phyloP scores from a whole-genome alignment of 2,113 vertebrate species.

The Peucedramus taeniatus region DNA sequence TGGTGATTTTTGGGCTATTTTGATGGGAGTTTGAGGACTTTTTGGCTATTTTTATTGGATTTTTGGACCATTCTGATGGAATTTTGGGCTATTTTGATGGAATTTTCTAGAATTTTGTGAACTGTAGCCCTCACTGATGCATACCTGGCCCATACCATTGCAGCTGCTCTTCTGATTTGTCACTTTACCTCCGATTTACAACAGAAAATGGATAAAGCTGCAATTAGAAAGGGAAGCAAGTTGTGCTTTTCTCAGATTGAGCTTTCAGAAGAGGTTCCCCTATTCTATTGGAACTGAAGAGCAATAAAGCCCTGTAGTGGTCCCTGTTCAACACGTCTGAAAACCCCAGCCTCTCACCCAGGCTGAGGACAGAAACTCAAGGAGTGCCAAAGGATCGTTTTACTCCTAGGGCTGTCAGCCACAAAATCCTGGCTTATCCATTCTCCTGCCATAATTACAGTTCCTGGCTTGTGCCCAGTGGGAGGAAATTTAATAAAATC shows the following conservation, averaged over 20 bases:
- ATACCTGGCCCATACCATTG: fast-evolving
- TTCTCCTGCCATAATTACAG: not conserved
- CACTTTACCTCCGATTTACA: not conserved
- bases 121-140: not conserved
- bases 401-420: not conserved
- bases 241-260: not conserved
- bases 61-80: not conserved
- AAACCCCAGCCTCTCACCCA: not conserved
- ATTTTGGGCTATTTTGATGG: not conserved
- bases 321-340: not conserved
- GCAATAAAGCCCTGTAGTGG: not conserved
- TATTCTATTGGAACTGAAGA: not conserved
- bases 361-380: not conserved
- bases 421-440: not conserved
- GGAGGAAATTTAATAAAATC: not conserved
- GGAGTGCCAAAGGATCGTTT: not conserved
- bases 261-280: not conserved
- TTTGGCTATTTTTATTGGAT: not conserved
- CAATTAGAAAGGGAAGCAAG: not conserved
- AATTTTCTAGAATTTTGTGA: not conserved
- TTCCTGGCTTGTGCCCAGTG: not conserved
- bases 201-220: not conserved
- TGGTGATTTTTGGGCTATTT: not conserved
- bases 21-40: not conserved
- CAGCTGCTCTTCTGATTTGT: not conserved